These are phyloP conservation scores for Tinea trinotella DNA, from an alignment of 2,888 invertebrate genomes.

Conservation along the genomic window DNA sequence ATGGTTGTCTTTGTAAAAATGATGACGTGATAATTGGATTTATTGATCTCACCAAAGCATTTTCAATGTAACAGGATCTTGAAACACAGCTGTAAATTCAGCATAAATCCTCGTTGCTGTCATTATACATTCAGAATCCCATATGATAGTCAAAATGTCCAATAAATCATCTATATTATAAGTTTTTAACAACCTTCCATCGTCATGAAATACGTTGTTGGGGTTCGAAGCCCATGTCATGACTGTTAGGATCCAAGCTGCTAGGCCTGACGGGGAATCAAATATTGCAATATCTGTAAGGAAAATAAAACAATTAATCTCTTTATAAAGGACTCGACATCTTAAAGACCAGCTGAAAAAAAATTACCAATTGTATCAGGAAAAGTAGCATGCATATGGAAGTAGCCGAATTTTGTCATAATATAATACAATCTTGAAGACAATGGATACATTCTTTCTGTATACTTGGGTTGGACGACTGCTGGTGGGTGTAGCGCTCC, in stretches of 20 bases:
- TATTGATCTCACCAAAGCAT: neutral
- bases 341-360: neutral
- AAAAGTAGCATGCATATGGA: constrained; percentile 79
- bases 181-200: constrained; percentile 69
- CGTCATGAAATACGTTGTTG: constrained; percentile 37
- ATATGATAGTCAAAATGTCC: constrained; percentile 83
- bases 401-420: constrained; percentile 54
- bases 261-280: constrained; percentile 81
- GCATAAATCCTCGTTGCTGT: constrained; percentile 77
- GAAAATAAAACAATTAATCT: too few relatives aligned
- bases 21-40: too few relatives aligned
- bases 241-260: constrained; percentile 83
- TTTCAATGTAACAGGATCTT: constrained; percentile 19
- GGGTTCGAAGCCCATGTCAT: constrained; percentile 63
- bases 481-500: constrained; percentile 49
- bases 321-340: too few relatives aligned
- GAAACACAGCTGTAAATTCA: constrained; percentile 48
- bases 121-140: constrained; percentile 77
- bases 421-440: constrained; percentile 20
- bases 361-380: constrained; percentile 78
- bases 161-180: constrained; percentile 76
- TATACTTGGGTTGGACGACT: constrained; percentile 42
- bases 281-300: constrained; percentile 72
- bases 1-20: too few relatives aligned
- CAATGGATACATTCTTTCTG: constrained; percentile 49